Evolutionary conservation across 2,888 invertebrate genomes (phyloP), one percentile per base, ranked within the genome.

Genomic region (Perizoma affinitatum): DNA sequence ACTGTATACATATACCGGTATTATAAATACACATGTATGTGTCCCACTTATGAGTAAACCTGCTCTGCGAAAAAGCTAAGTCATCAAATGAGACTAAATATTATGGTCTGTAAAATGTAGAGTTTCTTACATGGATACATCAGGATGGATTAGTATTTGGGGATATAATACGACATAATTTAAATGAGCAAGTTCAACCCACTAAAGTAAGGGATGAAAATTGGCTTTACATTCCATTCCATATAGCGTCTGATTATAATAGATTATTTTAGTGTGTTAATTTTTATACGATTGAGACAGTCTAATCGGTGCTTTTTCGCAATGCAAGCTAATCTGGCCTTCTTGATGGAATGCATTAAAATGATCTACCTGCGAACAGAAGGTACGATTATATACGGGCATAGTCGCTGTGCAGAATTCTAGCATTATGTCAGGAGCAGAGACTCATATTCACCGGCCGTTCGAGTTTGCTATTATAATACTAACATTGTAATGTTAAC

Each of bases 391-490:
- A 55, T 33, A 42, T 36, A 22, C 43, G 22, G 22, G 7, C 48
- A 48, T n/a, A 38, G 22, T 22, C 22, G 48, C 6, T 40, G 35
- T 46, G 8, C 46, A 38, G 40, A 54, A 36, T 43, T 47, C 51
- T 10, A 42, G 40, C 36, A 41, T 33, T 51, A 34, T 6, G 40
- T 36, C 9, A 40, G 45, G n/a, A 61, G 46, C 42, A 58, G 54
- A 58, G 54, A 54, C 51, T 61, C 52, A 8, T 42, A 58, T 22
- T 22, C 22, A 51, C 46, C 50, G 45, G 46, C 43, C 57, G 54
- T 38, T 45, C 43, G 44, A 56, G 54, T 58, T 57, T 62, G 61
- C 61, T 61, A 58, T 58, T 62, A 62, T 42, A 40, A 62, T 58
- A 54, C 50, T 46, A n/a, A 44, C 58, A 51, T 54, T 62, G 57